Percentiles rank a stretch among this genome's conserved stretches.
Evolutionary conservation across 1,140 invertebrate genomes (phyloP).

Genomic region (Drosophila ananassae): DNA sequence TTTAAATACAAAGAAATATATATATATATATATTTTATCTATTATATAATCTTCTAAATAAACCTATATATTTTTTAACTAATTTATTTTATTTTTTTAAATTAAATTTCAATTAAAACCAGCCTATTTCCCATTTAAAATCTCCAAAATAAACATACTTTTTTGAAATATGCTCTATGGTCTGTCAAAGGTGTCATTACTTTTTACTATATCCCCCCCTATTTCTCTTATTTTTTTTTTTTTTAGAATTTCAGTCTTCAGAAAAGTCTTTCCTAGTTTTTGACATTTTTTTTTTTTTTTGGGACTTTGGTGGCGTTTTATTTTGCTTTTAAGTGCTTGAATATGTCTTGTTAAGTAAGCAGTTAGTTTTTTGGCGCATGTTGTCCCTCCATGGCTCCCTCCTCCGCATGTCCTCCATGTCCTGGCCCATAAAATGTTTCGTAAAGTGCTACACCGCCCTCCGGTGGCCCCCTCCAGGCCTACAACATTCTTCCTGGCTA

Average conservation of each 20-base stretch:
- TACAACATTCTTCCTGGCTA: slow-evolving; percentile 37
- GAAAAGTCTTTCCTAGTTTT: neutral
- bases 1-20: too few species aligned
- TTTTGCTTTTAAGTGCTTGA: slow-evolving; percentile 81
- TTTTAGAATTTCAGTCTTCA: neutral
- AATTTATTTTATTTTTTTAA: too few species aligned
- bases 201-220: neutral
- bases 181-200: slow-evolving; percentile 1
- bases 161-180: neutral
- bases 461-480: neutral
- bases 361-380: slow-evolving; percentile 74
- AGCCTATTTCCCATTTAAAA: neutral
- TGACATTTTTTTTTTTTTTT: slow-evolving; percentile 8
- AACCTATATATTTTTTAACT: too few species aligned
- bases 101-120: too few species aligned
- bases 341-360: slow-evolving; percentile 82
- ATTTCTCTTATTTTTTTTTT: neutral
- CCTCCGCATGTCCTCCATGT: slow-evolving; percentile 2
- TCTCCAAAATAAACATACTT: neutral
- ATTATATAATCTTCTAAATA: too few species aligned
- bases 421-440: slow-evolving; percentile 30
- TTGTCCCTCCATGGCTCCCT: slow-evolving; percentile 24
- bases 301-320: slow-evolving; percentile 42
- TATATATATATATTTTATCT: too few species aligned
- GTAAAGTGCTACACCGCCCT: slow-evolving; percentile 41